These are phyloP conservation scores for Eulithis prunata DNA, from an alignment of 2,888 invertebrate genomes.

Conservation along the genomic window DNA sequence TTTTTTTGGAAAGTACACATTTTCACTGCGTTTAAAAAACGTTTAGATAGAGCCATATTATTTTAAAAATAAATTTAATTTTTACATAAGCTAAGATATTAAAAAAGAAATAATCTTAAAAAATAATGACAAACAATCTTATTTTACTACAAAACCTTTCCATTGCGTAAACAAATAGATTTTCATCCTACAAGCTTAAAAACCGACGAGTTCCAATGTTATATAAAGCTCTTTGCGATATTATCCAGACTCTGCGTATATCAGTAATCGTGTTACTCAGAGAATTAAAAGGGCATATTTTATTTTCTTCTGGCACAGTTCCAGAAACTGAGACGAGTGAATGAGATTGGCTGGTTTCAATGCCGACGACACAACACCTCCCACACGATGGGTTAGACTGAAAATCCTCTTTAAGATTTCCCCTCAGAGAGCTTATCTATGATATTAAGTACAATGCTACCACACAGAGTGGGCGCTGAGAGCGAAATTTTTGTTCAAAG, in stretches of 20 bases:
- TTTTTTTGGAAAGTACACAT: too few relatives aligned
- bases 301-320: slow-evolving; percentile 51
- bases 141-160: neutral
- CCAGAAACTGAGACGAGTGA: slow-evolving; percentile 53
- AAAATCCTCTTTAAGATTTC: too few relatives aligned
- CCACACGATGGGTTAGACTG: neutral
- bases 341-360: slow-evolving; percentile 29
- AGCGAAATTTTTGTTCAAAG: too few relatives aligned
- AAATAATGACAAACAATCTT: neutral
- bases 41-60: too few relatives aligned
- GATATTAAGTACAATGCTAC: too few relatives aligned
- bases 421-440: too few relatives aligned
- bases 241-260: slow-evolving; percentile 47
- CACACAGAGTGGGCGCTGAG: too few relatives aligned
- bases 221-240: slow-evolving; percentile 39
- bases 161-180: neutral
- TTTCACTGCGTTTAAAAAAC: too few relatives aligned
- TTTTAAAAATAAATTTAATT: too few relatives aligned
- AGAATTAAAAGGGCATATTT: slow-evolving; percentile 63
- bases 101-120: too few relatives aligned
- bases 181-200: neutral
- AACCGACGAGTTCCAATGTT: slow-evolving; percentile 22
- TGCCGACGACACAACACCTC: too few relatives aligned
- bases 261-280: slow-evolving; percentile 58
- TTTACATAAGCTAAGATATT: too few relatives aligned